Conservation (phyloP, 2,113 vertebrate genomes). For the Aramus guarauna region DNA sequence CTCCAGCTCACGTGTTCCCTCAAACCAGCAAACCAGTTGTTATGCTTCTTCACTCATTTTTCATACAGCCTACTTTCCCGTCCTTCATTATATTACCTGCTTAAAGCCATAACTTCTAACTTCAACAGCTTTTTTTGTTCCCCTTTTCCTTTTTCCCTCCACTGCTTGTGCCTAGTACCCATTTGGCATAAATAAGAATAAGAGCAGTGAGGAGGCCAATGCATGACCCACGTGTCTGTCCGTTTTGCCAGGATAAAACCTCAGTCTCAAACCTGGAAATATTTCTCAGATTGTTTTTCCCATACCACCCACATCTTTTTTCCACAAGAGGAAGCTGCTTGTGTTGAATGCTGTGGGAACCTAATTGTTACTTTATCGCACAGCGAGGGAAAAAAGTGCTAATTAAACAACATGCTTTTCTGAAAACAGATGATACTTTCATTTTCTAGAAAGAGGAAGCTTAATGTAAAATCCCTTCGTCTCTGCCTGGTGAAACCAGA, state of each 20-base stretch:
- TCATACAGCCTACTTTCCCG: neutral
- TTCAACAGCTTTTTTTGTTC: neutral
- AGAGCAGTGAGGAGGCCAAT: neutral
- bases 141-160: neutral
- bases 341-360: conserved; percentile 62
- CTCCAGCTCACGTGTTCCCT: neutral
- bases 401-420: conserved; percentile 58
- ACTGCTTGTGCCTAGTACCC: neutral
- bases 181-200: neutral
- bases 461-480: conserved; percentile 43
- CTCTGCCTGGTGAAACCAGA: conserved; percentile 46
- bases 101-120: neutral
- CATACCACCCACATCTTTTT: conserved; percentile 56
- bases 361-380: conserved; percentile 61
- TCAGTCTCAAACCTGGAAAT: conserved; percentile 55
- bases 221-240: neutral
- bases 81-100: neutral
- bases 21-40: neutral
- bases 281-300: conserved; percentile 63
- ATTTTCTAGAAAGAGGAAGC: conserved; percentile 67
- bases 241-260: conserved; percentile 35
- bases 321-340: conserved; percentile 52
- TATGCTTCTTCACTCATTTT: neutral
- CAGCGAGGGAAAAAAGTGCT: conserved; percentile 28
- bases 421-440: conserved; percentile 60